phyloP scores from a whole-genome alignment of 2,113 vertebrate species.

The Oryzias curvinotus region DNA sequence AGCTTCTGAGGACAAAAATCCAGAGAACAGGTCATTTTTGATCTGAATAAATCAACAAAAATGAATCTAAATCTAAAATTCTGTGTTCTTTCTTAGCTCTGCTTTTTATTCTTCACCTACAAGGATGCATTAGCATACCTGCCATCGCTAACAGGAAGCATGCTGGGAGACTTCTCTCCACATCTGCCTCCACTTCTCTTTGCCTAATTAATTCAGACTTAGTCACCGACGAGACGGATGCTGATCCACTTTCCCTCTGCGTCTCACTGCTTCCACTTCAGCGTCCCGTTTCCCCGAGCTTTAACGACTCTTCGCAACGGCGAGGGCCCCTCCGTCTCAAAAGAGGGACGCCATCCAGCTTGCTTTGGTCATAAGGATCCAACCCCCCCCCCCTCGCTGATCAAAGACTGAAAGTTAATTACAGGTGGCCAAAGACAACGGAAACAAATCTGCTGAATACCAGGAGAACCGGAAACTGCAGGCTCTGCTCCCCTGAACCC shows the following conservation, averaged over 20 bases:
- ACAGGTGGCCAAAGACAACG: not conserved
- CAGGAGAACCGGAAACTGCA: not conserved
- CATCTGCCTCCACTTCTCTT: conserved; percentile 19
- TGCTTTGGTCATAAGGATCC: not conserved
- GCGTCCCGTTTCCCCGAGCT: not conserved
- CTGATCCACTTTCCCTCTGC: conserved; percentile 15
- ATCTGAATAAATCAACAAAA: too few relatives aligned
- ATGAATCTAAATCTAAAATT: not conserved
- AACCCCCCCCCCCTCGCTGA: not conserved
- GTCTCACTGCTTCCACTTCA: not conserved
- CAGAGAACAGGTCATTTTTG: too few relatives aligned
- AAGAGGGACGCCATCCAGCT: not conserved
- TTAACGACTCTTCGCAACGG: not conserved
- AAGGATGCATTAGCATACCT: conserved; percentile 16
- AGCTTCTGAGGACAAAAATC: too few relatives aligned
- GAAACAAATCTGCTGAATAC: not conserved
- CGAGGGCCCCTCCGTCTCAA: conserved; percentile 4
- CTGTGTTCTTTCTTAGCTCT: not conserved
- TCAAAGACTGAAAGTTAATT: conserved; percentile 2
- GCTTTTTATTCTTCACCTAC: not conserved
- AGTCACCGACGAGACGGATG: not conserved
- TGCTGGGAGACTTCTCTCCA: conserved; percentile 8
- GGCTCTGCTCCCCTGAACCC: not conserved
- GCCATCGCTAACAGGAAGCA: conserved; percentile 11
- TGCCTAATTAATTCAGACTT: conserved; percentile 29